phyloP scores from a whole-genome alignment of 2,113 vertebrate species.

The Sturnira hondurensis region DNA sequence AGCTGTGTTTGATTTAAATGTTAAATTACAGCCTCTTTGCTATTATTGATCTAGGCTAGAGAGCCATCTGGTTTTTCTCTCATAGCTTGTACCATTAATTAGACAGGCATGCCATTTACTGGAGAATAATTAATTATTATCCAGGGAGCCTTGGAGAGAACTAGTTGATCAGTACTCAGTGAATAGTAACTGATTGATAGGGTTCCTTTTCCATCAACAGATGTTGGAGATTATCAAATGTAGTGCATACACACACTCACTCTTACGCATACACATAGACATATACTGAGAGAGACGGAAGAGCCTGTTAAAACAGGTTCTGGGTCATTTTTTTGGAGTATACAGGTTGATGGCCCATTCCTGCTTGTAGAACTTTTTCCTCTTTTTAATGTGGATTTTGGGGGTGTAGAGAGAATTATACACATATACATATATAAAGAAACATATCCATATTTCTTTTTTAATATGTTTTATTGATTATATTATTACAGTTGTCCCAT shows the following conservation, averaged over 20 bases:
- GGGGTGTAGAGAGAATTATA: no score
- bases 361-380: constrained; percentile 4
- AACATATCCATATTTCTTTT: no score
- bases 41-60: constrained; percentile 59
- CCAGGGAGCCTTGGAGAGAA: constrained; percentile 5
- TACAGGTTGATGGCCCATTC: background rate
- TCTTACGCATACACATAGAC: background rate
- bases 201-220: constrained; percentile 13
- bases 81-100: constrained; percentile 61
- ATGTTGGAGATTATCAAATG: background rate
- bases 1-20: constrained; percentile 70
- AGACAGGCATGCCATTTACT: constrained; percentile 50
- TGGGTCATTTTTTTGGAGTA: background rate
- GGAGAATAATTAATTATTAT: constrained; percentile 60
- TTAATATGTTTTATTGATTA: no score
- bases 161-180: constrained; percentile 58
- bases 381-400: constrained; percentile 4
- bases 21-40: constrained; percentile 54
- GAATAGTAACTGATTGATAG: constrained; percentile 49
- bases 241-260: background rate
- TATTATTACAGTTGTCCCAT: no score
- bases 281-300: background rate
- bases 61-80: constrained; percentile 73
- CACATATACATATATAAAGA: no score
- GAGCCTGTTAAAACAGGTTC: background rate